These are phyloP conservation scores for Grus americana DNA, from an alignment of 2,113 vertebrate species.

Conservation along the genomic window DNA sequence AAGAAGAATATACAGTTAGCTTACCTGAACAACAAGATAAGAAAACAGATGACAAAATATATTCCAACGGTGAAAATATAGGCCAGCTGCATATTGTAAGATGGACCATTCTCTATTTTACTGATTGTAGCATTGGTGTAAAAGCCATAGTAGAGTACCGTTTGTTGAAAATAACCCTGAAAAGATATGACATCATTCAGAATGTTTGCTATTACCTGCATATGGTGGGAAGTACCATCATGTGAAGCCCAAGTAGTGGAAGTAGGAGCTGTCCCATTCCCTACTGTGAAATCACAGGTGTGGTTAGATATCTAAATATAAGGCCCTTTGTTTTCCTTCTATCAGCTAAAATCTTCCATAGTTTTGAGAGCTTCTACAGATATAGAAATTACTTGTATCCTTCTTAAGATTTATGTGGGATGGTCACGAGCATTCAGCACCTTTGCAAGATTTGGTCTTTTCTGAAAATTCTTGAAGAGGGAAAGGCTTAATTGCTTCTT, in stretches of 20 bases:
- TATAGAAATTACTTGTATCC: background rate
- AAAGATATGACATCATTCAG: background rate
- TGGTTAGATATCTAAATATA: background rate
- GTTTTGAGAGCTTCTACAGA: background rate
- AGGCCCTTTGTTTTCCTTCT: background rate
- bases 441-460: background rate
- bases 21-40: constrained; percentile 88
- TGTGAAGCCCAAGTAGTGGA: background rate
- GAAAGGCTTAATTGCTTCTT: background rate
- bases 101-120: background rate
- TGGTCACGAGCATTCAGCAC: background rate
- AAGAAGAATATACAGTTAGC: background rate
- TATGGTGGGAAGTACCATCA: background rate
- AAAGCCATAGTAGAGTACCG: constrained; percentile 90
- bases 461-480: background rate
- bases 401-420: background rate
- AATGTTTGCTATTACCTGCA: background rate
- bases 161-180: constrained; percentile 78
- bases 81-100: constrained; percentile 90
- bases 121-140: constrained; percentile 80
- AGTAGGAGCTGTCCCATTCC: background rate
- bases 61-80: constrained; percentile 90
- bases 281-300: background rate
- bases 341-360: background rate
- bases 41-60: constrained; percentile 85